Evolutionary conservation across 2,113 vertebrate genomes (phyloP).

Genomic region (Pterocles gutturalis): DNA sequence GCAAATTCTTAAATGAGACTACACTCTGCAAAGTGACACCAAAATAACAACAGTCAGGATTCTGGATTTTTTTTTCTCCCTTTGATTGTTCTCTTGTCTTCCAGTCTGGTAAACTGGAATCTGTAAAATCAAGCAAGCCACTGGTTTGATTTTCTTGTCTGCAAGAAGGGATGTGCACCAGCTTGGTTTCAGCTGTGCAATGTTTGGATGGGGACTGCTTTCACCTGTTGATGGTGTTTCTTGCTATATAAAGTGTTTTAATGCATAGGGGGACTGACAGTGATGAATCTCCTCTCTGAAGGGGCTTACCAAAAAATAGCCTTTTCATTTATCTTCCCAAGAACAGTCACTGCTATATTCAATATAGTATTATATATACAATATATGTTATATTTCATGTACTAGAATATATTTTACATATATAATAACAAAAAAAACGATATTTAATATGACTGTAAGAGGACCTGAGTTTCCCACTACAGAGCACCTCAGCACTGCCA

Average conservation of each 20-base stretch:
- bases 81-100: background rate
- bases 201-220: background rate
- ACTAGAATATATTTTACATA: no score
- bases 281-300: background rate
- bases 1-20: constrained; percentile 41
- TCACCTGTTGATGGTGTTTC: background rate
- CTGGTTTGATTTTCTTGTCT: background rate
- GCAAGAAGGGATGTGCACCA: background rate
- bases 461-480: fast-evolving
- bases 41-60: background rate
- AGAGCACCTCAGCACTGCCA: background rate
- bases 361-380: background rate
- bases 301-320: background rate
- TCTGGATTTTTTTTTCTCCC: background rate
- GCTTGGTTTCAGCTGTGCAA: background rate
- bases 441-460: background rate
- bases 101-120: background rate
- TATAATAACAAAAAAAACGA: background rate
- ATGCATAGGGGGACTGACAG: fast-evolving
- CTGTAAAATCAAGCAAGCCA: background rate
- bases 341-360: no score
- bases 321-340: background rate
- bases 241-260: background rate
- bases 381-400: background rate
- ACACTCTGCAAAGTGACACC: background rate